Conservation (phyloP, 2,888 invertebrate genomes). For the Horisme vitalbata region DNA sequence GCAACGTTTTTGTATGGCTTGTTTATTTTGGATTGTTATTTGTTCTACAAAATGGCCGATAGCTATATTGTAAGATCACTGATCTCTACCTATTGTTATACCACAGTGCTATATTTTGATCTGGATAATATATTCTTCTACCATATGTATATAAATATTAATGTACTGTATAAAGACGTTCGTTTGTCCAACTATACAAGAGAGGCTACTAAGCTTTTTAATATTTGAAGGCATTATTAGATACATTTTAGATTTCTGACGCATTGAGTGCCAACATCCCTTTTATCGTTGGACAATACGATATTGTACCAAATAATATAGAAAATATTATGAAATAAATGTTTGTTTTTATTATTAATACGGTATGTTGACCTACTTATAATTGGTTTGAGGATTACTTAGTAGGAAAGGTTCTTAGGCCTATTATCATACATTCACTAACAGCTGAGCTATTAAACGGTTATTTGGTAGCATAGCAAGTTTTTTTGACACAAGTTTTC, state of each 20-base stretch:
- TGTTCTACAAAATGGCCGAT: slow-evolving; percentile 23
- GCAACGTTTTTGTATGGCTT: no score
- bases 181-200: slow-evolving; percentile 67
- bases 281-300: slow-evolving; percentile 67
- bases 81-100: slow-evolving; percentile 21
- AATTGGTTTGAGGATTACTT: no score
- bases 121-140: slow-evolving; percentile 23
- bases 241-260: no score
- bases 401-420: no score
- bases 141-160: slow-evolving; percentile 31
- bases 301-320: slow-evolving; percentile 76
- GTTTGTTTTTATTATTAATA: slow-evolving; percentile 32
- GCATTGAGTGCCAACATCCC: slow-evolving; percentile 35
- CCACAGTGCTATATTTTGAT: slow-evolving; percentile 17
- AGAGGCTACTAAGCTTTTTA: no score
- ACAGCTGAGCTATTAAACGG: no score
- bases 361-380: background rate
- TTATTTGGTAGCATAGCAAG: no score
- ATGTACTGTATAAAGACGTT: slow-evolving; percentile 39
- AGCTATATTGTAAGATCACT: slow-evolving; percentile 26
- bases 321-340: slow-evolving; percentile 57
- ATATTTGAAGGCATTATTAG: no score
- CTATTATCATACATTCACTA: no score
- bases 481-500: no score
- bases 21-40: slow-evolving; percentile 27